Percentiles rank a stretch among this genome's conserved stretches.
phyloP scores from a whole-genome alignment of 1,140 invertebrate genomes.

The Laupala kohalensis region DNA sequence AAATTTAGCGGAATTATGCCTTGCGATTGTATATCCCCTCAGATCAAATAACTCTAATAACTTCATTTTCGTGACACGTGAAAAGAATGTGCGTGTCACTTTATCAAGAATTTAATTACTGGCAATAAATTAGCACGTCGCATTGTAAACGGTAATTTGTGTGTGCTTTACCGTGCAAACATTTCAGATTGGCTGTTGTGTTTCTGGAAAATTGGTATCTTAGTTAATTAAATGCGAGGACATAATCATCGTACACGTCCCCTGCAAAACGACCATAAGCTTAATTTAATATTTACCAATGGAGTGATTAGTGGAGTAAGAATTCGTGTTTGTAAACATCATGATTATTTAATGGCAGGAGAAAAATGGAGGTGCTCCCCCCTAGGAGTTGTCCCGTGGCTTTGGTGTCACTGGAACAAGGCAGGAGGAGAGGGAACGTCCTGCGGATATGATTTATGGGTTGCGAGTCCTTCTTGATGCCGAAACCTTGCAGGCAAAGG shows the following conservation, averaged over 20 bases:
- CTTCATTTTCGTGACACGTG: not conserved
- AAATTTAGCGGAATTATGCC: not conserved
- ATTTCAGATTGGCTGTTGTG: not conserved
- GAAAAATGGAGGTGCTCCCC: not conserved
- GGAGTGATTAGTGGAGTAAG: not conserved
- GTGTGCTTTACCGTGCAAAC: not conserved
- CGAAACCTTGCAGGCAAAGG: not conserved
- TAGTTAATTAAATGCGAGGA: not conserved
- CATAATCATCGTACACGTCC: not conserved
- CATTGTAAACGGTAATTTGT: not conserved
- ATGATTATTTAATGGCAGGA: not conserved
- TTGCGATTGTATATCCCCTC: not conserved
- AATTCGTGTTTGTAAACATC: not conserved
- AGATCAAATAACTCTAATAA: not conserved
- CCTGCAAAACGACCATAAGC: not conserved
- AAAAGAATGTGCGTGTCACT: not conserved
- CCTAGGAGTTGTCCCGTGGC: not conserved
- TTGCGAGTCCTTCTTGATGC: not conserved
- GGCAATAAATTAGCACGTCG: not conserved
- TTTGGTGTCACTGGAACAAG: not conserved
- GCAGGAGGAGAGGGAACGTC: not conserved
- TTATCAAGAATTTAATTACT: not conserved
- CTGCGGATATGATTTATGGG: not conserved
- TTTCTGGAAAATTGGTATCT: not conserved
- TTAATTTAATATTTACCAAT: not conserved